Evolutionary conservation across 2,113 vertebrate genomes (phyloP).

Genomic region (Ardeotis arabs): DNA sequence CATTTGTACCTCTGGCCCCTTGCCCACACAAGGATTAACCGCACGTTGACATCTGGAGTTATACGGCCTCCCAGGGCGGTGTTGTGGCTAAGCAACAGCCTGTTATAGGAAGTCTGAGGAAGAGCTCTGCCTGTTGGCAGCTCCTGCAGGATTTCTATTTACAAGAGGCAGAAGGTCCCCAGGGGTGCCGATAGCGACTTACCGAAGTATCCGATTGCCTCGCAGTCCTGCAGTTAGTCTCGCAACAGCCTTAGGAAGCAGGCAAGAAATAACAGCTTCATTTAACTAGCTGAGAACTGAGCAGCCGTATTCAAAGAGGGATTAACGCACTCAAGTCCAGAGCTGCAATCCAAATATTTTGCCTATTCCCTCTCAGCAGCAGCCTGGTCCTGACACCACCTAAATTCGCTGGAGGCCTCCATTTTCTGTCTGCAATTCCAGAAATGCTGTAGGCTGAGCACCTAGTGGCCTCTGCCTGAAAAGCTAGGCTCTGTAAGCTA

Average conservation of each 20-base stretch:
- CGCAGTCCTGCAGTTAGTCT: neutral
- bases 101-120: neutral
- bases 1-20: neutral
- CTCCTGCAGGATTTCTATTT: conserved; percentile 7
- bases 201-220: neutral
- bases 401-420: neutral
- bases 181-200: neutral
- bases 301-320: neutral
- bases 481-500: neutral
- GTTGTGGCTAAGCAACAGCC: conserved; percentile 33
- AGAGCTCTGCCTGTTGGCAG: neutral
- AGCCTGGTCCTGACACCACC: neutral
- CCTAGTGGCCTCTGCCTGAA: neutral
- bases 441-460: neutral
- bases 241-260: neutral
- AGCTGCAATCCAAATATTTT: neutral
- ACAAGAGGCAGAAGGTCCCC: neutral
- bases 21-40: neutral
- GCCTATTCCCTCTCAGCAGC: neutral
- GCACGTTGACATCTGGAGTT: neutral
- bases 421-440: neutral
- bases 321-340: neutral
- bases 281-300: neutral
- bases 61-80: neutral
- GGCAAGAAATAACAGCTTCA: neutral